phyloP scores from a whole-genome alignment of 2,888 invertebrate species.

The Halictus quadricinctus region DNA sequence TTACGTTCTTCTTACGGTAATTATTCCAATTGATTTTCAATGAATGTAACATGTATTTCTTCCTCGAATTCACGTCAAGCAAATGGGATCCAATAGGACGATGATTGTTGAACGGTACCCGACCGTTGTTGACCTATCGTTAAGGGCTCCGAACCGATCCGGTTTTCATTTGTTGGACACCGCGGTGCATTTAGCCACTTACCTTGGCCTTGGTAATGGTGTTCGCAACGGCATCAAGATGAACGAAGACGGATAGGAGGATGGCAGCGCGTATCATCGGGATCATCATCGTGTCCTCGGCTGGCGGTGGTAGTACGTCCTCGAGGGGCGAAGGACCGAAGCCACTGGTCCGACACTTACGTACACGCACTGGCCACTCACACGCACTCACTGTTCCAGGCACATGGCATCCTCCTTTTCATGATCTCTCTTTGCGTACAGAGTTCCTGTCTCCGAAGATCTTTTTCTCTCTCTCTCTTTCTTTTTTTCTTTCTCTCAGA shows the following conservation, averaged over 20 bases:
- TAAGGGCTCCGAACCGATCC: background rate
- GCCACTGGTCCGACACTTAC: conserved; percentile 55
- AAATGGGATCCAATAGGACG: background rate
- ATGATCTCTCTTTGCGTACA: conserved; percentile 44
- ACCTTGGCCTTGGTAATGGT: conserved; percentile 67
- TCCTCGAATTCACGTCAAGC: background rate
- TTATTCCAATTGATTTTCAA: background rate
- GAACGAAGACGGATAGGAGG: conserved; percentile 60
- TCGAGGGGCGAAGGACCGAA: conserved; percentile 63
- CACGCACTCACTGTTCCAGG: conserved; percentile 63
- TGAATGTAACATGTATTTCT: background rate
- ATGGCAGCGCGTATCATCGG: conserved; percentile 60
- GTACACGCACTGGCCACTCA: conserved; percentile 63
- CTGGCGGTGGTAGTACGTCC: conserved; percentile 52
- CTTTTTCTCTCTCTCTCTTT: background rate
- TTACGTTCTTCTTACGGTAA: background rate
- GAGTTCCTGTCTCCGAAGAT: background rate
- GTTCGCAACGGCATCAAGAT: conserved; percentile 57
- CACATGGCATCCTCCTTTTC: conserved; percentile 60
- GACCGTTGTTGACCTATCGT: background rate
- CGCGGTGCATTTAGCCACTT: background rate
- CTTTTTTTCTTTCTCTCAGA: background rate
- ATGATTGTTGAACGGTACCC: background rate
- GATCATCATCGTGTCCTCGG: conserved; percentile 60
- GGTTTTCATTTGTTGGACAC: background rate